Base-by-base conservation (phyloP, 2,888 invertebrate genomes). In the Andrena minutula region DNA sequence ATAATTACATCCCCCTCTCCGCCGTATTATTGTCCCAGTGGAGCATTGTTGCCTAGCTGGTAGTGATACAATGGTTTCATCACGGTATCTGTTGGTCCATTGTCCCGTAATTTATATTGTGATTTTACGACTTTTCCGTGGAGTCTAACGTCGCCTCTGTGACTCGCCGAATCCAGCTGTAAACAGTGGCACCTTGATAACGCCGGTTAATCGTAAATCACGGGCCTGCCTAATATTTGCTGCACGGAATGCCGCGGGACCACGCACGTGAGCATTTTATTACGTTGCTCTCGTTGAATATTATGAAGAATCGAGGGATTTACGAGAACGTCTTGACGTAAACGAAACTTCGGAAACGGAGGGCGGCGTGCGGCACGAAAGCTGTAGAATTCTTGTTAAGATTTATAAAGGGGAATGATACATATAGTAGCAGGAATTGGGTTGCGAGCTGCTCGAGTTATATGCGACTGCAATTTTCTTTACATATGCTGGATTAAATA, bases 1-100 rank as follows among this genome's bases (percentile, higher is more conserved):
- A 92, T 92, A 92, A 92, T 92, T 90, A 89, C 90, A 90, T 92
- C 91, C 90, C 91, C 90, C 90, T 89, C 88, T 89, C 89, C 84
- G 90, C 87, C 90, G 86, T 90, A 92, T 92, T 90, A 91, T 92
- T 91, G 92, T 91, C 86, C 85, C 86, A 71, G 79, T 77, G 87
- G 84, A 86, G 90, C 86, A 91, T 92, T 92, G 92, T 92, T 90
- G 89, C 84, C 86, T 83, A 84, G 75, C 82, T 78, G 81, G 79
- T 71, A 72, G 86, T 82, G 85, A 85, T 89, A 91, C 91, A 91
- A 91, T 91, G 79, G 83, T 82, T 63, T 78, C 69, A 83, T 85
- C 78, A 56, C 71, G 61, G 75, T 86, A 85, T 80, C 85, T 81
- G 75, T 53, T 28, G 66, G 66, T 51, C 86, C 58, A 88, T 88